These are phyloP conservation scores for Trachops cirrhosus DNA, from an alignment of 2,797 vertebrate species.

Conservation along the genomic window DNA sequence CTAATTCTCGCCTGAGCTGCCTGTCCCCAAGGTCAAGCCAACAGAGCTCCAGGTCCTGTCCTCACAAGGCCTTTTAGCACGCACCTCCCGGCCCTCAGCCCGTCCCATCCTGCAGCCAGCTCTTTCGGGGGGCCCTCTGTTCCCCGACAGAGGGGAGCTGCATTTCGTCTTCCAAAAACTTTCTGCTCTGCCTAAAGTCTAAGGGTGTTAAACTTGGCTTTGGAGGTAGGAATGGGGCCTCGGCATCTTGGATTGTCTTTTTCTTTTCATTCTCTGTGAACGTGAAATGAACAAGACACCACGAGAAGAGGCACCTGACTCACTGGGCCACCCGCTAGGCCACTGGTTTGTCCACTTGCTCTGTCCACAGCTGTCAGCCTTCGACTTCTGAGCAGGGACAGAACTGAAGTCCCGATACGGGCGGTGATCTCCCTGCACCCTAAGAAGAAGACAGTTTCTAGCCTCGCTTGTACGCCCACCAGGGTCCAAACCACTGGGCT, in stretches of 20 bases:
- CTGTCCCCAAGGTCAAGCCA: slow-evolving; percentile 45
- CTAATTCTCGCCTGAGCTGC: slow-evolving; percentile 18
- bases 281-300: neutral
- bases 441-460: neutral
- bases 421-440: accelerated
- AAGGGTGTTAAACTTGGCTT: neutral
- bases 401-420: neutral
- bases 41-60: neutral
- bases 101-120: neutral
- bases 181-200: neutral
- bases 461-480: no score
- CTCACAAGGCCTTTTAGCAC: neutral
- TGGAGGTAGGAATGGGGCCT: neutral
- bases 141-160: neutral
- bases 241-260: accelerated
- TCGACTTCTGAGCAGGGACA: neutral
- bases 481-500: neutral
- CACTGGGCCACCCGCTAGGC: no score
- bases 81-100: neutral
- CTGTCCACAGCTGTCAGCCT: neutral
- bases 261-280: neutral
- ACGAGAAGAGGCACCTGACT: neutral
- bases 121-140: neutral
- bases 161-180: neutral
- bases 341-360: neutral